Evolutionary conservation across 2,888 invertebrate genomes (phyloP).

Genomic region (Tiphia femorata): DNA sequence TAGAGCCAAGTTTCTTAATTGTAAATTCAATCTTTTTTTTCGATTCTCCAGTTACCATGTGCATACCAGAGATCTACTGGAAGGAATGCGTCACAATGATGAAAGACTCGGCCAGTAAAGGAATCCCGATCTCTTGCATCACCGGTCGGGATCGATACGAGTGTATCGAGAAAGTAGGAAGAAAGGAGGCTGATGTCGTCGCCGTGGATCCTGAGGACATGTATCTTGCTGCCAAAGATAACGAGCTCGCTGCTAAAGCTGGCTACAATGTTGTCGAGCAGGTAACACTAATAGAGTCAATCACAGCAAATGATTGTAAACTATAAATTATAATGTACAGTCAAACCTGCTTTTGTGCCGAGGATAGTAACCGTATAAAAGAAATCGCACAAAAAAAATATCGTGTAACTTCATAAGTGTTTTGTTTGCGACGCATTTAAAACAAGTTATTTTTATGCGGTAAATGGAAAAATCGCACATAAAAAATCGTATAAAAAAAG

Average conservation of each 20-base stretch:
- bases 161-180: constrained; percentile 82
- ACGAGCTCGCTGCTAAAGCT: constrained; percentile 46
- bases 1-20: too few relatives aligned
- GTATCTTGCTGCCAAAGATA: constrained; percentile 80
- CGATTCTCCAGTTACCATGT: constrained; percentile 77
- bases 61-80: constrained; percentile 77
- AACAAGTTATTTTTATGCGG: neutral
- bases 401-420: too few relatives aligned
- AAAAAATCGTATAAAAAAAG: too few relatives aligned
- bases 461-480: too few relatives aligned
- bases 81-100: constrained; percentile 79
- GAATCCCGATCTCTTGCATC: constrained; percentile 75
- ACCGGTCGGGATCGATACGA: constrained; percentile 82
- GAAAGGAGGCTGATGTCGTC: constrained; percentile 84
- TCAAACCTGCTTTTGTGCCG: too few relatives aligned
- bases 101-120: constrained; percentile 73
- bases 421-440: neutral
- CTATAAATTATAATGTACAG: too few relatives aligned
- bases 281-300: too few relatives aligned
- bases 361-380: too few relatives aligned
- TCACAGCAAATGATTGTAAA: too few relatives aligned
- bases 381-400: too few relatives aligned
- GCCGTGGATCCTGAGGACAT: constrained; percentile 90
- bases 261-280: constrained; percentile 59
- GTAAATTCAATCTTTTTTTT: neutral